A percentile compares a stretch with the other conserved stretches of the same genome.
These are phyloP conservation scores for Drosophila virilis DNA, from an alignment of 1,140 invertebrate species.

Conservation along the genomic window DNA sequence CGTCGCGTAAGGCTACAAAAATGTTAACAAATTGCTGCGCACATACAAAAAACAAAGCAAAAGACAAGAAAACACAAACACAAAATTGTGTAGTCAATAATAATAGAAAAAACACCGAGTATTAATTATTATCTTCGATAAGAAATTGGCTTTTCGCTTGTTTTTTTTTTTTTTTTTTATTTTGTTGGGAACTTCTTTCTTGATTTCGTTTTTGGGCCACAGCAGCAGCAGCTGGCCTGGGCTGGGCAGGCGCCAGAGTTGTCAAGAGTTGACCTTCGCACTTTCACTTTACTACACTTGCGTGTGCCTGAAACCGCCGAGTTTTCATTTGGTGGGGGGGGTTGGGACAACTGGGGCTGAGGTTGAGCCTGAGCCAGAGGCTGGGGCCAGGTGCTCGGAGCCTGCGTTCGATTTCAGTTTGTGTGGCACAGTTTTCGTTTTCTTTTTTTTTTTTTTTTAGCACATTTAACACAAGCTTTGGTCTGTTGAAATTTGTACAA, in stretches of 20 bases:
- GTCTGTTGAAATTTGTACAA: no score
- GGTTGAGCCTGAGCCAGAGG: not conserved
- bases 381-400: conserved; percentile 21
- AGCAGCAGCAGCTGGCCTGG: conserved; percentile 55
- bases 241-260: conserved; percentile 46
- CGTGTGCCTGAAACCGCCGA: conserved; percentile 72
- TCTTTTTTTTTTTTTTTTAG: not conserved
- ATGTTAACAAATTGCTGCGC: conserved; percentile 40
- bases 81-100: conserved; percentile 12
- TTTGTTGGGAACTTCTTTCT: not conserved
- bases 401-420: conserved; percentile 39
- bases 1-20: conserved; percentile 52
- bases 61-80: not conserved
- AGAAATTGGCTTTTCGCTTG: conserved; percentile 7
- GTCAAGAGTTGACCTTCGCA: conserved; percentile 76
- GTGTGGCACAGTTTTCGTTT: conserved; percentile 45
- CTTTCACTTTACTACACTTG: conserved; percentile 78
- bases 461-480: conserved; percentile 13
- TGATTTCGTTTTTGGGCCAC: conserved; percentile 38
- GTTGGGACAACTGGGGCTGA: conserved; percentile 12
- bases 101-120: conserved; percentile 14
- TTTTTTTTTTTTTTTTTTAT: not conserved
- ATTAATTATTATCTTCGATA: conserved; percentile 28
- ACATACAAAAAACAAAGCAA: conserved; percentile 42
- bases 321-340: conserved; percentile 55